Evolutionary conservation across 30 jellyfish, hydroid and myxozoan species (phyloP).

Genomic region (Aurelia coerulea): DNA sequence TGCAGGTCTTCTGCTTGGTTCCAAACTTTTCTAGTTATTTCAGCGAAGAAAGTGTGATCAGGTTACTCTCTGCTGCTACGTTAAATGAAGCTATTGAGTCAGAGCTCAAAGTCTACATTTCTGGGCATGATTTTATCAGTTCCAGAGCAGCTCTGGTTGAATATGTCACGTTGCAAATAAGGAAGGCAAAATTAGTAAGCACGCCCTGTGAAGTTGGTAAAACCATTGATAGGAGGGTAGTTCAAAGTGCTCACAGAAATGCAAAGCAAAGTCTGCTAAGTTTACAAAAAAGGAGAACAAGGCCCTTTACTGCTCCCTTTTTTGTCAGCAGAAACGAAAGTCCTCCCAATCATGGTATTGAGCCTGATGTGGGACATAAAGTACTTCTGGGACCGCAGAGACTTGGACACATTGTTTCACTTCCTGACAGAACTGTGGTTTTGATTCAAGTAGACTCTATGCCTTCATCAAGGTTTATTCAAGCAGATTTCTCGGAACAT

Average conservation of each 20-base stretch:
- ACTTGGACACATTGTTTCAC: slow-evolving; percentile 55
- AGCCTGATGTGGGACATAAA: slow-evolving; percentile 42
- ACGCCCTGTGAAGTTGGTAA: too few relatives aligned
- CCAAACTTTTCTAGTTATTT: slow-evolving; percentile 26
- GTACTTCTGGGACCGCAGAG: slow-evolving; percentile 58
- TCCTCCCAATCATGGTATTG: neutral
- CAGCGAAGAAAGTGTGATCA: slow-evolving; percentile 26
- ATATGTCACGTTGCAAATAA: slow-evolving; percentile 25
- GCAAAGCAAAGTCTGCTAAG: too few relatives aligned
- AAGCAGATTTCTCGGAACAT: slow-evolving; percentile 21
- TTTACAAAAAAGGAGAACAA: neutral
- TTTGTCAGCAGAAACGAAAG: neutral
- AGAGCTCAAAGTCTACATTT: neutral
- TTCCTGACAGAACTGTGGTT: slow-evolving; percentile 44
- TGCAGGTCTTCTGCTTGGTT: slow-evolving; percentile 42
- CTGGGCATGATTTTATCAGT: neutral
- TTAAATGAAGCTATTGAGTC: slow-evolving; percentile 6
- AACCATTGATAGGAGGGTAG: too few relatives aligned
- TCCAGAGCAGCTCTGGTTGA: slow-evolving; percentile 21
- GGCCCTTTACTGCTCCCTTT: slow-evolving; percentile 69
- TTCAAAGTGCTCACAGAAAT: too few relatives aligned
- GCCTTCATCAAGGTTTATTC: slow-evolving; percentile 26
- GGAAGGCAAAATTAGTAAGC: slow-evolving; percentile 1
- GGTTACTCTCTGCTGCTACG: slow-evolving; percentile 45
- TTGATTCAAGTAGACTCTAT: slow-evolving; percentile 43